Conservation (phyloP, 2,888 invertebrate genomes). For the Oasisia sp. region DNA sequence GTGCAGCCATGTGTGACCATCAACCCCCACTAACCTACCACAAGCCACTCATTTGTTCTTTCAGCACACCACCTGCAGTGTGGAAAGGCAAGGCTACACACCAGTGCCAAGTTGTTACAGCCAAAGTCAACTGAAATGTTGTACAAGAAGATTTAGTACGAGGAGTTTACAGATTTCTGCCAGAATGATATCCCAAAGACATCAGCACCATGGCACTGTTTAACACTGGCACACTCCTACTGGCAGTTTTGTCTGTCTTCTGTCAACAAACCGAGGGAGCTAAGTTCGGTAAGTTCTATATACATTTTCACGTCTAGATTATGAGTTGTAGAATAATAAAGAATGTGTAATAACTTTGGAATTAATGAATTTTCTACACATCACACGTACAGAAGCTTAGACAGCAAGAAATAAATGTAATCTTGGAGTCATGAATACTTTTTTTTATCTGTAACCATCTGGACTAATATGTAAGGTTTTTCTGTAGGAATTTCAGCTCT, state of each 20-base stretch:
- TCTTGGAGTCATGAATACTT: too few species aligned
- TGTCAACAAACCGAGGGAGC: background rate
- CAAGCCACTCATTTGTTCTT: background rate
- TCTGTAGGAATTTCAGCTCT: background rate
- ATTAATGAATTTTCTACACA: background rate
- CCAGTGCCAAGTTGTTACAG: background rate
- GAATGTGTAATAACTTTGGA: background rate
- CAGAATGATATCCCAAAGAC: background rate
- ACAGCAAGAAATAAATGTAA: too few species aligned
- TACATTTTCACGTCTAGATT: background rate
- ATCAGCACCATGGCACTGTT: background rate
- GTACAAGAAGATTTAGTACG: background rate
- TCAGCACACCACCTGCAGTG: background rate
- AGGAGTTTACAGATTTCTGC: background rate
- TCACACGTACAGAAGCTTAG: background rate
- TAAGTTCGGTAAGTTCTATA: background rate
- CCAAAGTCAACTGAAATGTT: background rate
- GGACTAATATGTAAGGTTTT: background rate
- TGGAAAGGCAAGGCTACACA: background rate
- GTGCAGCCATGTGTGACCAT: background rate
- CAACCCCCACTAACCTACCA: background rate
- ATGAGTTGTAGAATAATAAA: background rate
- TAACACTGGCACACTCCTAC: background rate
- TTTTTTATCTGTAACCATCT: background rate
- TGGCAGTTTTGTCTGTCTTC: background rate